These are phyloP conservation scores for Melanerpes formicivorus DNA, from an alignment of 2,113 vertebrate species.

Conservation along the genomic window DNA sequence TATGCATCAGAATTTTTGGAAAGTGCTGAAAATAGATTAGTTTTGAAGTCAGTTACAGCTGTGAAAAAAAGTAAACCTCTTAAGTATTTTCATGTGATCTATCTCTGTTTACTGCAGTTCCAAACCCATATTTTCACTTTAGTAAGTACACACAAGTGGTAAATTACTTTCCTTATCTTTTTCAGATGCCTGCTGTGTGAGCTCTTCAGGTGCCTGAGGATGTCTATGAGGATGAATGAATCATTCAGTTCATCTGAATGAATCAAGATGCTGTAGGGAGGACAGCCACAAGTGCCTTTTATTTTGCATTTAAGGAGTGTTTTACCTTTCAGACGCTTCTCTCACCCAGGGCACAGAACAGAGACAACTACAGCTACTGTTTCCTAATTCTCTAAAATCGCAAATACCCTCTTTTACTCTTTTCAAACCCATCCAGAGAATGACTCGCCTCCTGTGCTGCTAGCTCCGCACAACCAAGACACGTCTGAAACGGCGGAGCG, in stretches of 20 bases:
- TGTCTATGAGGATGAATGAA: not conserved
- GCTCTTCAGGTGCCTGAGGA: not conserved
- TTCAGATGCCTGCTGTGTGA: not conserved
- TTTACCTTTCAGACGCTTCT: accelerated
- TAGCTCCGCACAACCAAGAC: accelerated
- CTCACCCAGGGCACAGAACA: not conserved
- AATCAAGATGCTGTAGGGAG: not conserved
- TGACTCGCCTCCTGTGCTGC: accelerated
- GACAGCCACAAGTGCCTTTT: not conserved
- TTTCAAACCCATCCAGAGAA: not conserved
- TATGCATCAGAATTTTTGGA: not conserved
- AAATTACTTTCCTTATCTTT: not conserved
- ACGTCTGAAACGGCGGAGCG: accelerated
- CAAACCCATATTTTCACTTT: not conserved
- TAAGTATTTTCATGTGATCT: not conserved
- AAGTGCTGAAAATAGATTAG: not conserved
- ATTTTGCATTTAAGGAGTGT: not conserved
- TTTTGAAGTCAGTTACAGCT: not conserved
- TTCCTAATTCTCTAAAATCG: not conserved
- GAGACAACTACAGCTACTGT: too few species aligned
- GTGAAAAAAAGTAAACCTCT: not conserved
- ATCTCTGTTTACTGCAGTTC: not conserved
- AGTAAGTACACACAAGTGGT: not conserved
- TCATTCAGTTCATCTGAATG: not conserved
- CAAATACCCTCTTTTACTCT: accelerated